phyloP scores from a whole-genome alignment of 2,797 vertebrate genomes.

The Tamandua tetradactyla region DNA sequence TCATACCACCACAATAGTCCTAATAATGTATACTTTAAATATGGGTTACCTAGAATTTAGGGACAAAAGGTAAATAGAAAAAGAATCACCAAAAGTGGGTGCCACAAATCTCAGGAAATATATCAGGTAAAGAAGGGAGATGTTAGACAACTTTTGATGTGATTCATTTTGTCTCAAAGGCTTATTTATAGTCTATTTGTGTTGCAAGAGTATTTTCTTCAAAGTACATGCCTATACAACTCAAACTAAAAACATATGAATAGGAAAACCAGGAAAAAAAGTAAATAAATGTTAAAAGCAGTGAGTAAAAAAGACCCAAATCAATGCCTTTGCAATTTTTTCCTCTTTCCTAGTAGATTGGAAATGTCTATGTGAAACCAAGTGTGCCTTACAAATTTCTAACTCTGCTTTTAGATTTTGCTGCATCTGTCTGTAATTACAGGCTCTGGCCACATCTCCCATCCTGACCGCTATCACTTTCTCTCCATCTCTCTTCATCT shows the following conservation, averaged over 20 bases:
- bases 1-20: no score
- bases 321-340: not conserved
- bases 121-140: not conserved
- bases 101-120: not conserved
- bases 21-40: not conserved
- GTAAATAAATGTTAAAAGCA: not conserved
- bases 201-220: not conserved
- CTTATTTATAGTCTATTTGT: no score
- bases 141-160: not conserved
- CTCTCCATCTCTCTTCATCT: fast-evolving
- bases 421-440: not conserved
- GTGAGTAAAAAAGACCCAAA: not conserved
- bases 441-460: not conserved
- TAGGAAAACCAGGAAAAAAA: not conserved
- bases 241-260: not conserved
- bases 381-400: not conserved
- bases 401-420: not conserved
- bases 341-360: not conserved
- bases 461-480: not conserved
- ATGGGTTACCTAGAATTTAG: not conserved
- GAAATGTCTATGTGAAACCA: not conserved
- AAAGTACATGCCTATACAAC: not conserved
- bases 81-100: not conserved
- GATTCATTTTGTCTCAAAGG: not conserved
- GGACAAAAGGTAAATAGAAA: not conserved